phyloP scores from a whole-genome alignment of 2,888 invertebrate species.

The Sinopyrophorus schimmeli region DNA sequence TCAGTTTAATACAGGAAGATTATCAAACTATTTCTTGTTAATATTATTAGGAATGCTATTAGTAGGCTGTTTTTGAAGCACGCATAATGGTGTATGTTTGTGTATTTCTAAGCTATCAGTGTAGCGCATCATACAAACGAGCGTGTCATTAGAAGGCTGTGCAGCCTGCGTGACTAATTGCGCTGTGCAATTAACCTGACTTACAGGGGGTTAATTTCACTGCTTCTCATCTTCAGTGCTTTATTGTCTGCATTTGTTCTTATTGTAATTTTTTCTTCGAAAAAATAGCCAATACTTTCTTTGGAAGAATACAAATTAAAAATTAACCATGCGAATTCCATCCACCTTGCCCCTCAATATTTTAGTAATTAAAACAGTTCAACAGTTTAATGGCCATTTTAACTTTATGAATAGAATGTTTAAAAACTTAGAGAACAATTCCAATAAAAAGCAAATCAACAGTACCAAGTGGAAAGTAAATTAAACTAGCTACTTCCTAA shows the following conservation, averaged over 20 bases:
- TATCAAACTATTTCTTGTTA: too few species aligned
- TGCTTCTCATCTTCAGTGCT: slow-evolving; percentile 24
- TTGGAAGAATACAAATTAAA: too few species aligned
- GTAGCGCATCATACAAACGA: slow-evolving; percentile 40
- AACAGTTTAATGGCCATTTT: too few species aligned
- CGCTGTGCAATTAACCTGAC: slow-evolving; percentile 45
- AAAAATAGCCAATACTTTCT: too few species aligned
- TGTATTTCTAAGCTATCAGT: slow-evolving; percentile 32
- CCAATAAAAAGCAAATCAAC: slow-evolving; percentile 9
- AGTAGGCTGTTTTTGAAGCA: slow-evolving; percentile 12
- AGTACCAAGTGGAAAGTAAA: slow-evolving; percentile 9
- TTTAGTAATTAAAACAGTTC: too few species aligned
- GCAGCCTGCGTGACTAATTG: slow-evolving; percentile 47
- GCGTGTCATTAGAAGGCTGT: slow-evolving; percentile 43
- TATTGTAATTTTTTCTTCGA: slow-evolving; percentile 6
- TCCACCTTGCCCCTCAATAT: too few species aligned
- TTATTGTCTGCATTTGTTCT: slow-evolving; percentile 20
- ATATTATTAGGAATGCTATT: too few species aligned
- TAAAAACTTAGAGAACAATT: too few species aligned
- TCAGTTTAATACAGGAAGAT: too few species aligned
- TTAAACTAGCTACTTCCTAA: slow-evolving; percentile 21
- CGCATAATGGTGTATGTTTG: slow-evolving; percentile 12
- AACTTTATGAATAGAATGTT: too few species aligned
- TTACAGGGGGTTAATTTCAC: slow-evolving; percentile 39
- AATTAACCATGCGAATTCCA: too few species aligned